Percentiles rank a stretch among this genome's conserved stretches.
phyloP scores from a whole-genome alignment of 2,797 vertebrate genomes.

The Petrocephalus sullivani region DNA sequence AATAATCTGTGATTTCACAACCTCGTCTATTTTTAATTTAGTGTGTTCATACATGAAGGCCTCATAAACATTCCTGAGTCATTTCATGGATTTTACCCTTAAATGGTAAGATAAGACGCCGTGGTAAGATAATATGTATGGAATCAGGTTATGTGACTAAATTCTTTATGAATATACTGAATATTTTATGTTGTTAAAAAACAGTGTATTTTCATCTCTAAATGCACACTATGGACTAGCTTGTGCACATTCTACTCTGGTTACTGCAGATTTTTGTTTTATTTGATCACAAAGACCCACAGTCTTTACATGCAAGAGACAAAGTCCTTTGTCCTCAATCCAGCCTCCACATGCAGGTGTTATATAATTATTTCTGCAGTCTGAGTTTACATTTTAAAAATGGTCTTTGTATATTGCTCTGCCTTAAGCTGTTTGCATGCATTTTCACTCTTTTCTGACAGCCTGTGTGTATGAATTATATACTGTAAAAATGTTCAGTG shows the following conservation, averaged over 20 bases:
- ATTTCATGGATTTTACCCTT: conserved; percentile 1
- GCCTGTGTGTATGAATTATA: neutral
- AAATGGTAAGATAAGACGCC: neutral
- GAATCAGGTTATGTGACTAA: neutral
- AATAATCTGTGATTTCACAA: conserved; percentile 1
- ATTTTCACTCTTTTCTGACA: neutral
- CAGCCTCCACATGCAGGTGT: neutral
- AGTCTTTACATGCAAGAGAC: neutral
- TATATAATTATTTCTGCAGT: neutral
- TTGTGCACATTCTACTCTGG: neutral
- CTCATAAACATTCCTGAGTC: neutral
- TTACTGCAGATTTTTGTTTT: neutral
- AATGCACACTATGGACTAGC: neutral
- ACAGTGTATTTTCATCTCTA: neutral
- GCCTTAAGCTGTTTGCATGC: neutral
- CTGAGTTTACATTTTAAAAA: neutral
- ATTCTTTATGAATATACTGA: conserved; percentile 9
- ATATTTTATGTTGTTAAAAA: neutral
- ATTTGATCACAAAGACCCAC: neutral
- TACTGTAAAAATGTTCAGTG: conserved; percentile 4
- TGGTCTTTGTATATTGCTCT: neutral
- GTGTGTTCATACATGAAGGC: neutral
- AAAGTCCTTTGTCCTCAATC: neutral
- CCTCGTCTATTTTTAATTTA: neutral
- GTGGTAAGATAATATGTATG: neutral